phyloP scores from a whole-genome alignment of 2,797 vertebrate genomes.

The Rhynchotus rufescens region DNA sequence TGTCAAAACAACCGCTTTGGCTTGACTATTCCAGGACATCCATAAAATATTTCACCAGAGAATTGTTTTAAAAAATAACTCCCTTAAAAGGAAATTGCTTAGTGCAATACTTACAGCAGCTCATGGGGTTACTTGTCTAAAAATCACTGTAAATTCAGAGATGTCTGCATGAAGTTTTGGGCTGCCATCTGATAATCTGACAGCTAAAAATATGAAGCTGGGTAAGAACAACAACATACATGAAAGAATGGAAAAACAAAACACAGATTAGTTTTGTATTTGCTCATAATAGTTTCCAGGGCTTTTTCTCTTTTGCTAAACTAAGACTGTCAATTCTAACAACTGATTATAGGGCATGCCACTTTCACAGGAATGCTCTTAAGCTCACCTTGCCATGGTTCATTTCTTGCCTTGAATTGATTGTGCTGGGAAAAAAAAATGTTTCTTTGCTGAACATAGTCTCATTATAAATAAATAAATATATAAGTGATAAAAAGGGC shows the following conservation, averaged over 20 bases:
- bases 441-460: background rate
- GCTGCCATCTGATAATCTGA: conserved; percentile 27
- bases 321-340: background rate
- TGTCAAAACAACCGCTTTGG: background rate
- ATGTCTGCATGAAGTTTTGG: conserved; percentile 11
- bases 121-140: conserved; percentile 10
- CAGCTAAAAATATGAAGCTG: background rate
- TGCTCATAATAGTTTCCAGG: background rate
- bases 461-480: background rate
- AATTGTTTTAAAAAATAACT: conserved; percentile 17
- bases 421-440: background rate
- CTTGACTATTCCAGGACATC: background rate
- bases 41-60: background rate
- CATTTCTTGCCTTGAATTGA: background rate
- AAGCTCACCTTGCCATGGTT: background rate
- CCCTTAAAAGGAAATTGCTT: background rate
- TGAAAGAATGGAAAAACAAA: background rate
- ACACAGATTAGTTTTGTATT: background rate
- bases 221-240: background rate
- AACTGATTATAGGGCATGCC: background rate
- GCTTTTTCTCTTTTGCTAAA: background rate
- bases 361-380: background rate
- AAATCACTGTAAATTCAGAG: background rate
- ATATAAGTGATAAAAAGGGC: background rate
- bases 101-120: background rate